A percentile compares a stretch with the other conserved stretches of the same genome.
Evolutionary conservation across 2,113 vertebrate genomes (phyloP).

Genomic region (Hypomesus transpacificus): DNA sequence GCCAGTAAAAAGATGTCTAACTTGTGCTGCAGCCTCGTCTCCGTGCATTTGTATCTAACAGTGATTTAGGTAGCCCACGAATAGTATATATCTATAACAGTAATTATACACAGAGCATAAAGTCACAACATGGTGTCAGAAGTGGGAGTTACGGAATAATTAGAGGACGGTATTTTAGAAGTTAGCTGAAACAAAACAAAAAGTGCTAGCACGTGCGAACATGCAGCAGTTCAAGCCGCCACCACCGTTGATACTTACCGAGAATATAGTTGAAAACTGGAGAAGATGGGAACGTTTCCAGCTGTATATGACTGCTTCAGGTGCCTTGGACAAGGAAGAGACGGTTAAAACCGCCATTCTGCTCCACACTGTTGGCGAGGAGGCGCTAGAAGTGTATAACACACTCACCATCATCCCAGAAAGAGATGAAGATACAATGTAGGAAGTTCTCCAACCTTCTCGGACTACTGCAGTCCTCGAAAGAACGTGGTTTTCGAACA

Average conservation of each 20-base stretch:
- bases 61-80: too few relatives aligned
- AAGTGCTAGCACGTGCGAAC: neutral
- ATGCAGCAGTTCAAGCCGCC: slow-evolving; percentile 15
- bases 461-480: slow-evolving; percentile 17
- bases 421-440: neutral
- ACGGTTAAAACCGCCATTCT: slow-evolving; percentile 27
- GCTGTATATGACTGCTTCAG: slow-evolving; percentile 22
- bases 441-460: slow-evolving; percentile 13
- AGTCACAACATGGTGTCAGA: neutral
- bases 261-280: slow-evolving; percentile 31
- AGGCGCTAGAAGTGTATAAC: slow-evolving; percentile 28
- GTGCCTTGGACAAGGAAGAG: neutral
- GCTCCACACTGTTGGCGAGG: slow-evolving; percentile 25
- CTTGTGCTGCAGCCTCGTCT: neutral
- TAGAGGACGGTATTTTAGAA: neutral
- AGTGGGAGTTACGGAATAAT: neutral
- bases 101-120: neutral
- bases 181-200: too few relatives aligned
- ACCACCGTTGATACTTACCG: neutral
- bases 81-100: neutral
- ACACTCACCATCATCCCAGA: neutral
- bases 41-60: too few relatives aligned
- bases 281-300: slow-evolving; percentile 24
- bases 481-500: slow-evolving; percentile 18
- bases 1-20: too few relatives aligned